Evolutionary conservation across 1,140 invertebrate species (phyloP).

Genomic region (Monomorium pharaonis): DNA sequence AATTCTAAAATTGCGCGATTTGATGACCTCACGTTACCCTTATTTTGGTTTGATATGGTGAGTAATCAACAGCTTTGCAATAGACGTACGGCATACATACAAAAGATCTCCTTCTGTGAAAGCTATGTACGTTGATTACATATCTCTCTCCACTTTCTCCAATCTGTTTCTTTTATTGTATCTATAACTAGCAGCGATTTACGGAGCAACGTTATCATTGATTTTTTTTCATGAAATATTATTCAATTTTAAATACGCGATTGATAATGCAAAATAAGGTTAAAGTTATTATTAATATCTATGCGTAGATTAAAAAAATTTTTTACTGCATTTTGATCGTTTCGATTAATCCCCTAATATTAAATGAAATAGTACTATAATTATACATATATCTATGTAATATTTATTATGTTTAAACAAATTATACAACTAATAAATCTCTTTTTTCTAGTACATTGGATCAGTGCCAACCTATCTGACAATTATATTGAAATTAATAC

Average conservation of each 20-base stretch:
- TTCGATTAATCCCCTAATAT: background rate
- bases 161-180: conserved; percentile 16
- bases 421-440: conserved; percentile 42
- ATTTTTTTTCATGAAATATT: background rate
- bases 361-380: background rate
- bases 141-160: conserved; percentile 23
- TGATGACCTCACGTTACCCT: conserved; percentile 87
- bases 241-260: background rate
- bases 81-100: too few relatives aligned
- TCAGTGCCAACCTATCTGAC: conserved; percentile 64
- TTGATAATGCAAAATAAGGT: background rate
- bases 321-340: background rate
- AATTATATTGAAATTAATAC: conserved; percentile 66
- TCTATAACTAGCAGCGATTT: background rate
- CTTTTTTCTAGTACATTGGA: conserved; percentile 73
- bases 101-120: conserved; percentile 8
- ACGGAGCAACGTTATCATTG: background rate
- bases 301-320: background rate
- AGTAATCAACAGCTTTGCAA: conserved; percentile 67
- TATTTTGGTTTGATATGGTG: conserved; percentile 89
- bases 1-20: conserved; percentile 86
- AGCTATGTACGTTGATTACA: background rate
- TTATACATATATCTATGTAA: background rate
- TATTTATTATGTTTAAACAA: background rate
- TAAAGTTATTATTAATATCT: background rate